phyloP scores from a whole-genome alignment of 2,113 vertebrate species.

The Daboia siamensis region DNA sequence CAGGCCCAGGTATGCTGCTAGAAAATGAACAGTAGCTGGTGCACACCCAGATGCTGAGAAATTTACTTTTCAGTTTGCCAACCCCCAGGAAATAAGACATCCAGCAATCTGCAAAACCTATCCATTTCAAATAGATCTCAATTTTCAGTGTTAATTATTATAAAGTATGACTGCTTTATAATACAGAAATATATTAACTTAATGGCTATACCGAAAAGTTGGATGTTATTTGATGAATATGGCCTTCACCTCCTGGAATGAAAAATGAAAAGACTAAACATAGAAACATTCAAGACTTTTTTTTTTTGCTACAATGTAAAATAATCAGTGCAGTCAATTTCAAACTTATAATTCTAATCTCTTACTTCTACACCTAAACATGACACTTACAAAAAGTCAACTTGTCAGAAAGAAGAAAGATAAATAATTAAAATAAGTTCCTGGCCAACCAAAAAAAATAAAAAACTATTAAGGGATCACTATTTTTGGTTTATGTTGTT shows the following conservation, averaged over 20 bases:
- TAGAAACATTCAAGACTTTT: not conserved
- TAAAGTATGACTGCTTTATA: not conserved
- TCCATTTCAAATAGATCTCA: not conserved
- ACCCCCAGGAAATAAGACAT: not conserved
- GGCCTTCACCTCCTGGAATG: not conserved
- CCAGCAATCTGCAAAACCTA: too few relatives aligned
- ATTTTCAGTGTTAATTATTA: not conserved
- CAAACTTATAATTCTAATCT: not conserved
- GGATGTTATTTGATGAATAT: not conserved
- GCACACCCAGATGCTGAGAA: not conserved
- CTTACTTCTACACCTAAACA: not conserved
- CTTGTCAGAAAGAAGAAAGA: not conserved
- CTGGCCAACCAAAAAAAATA: not conserved
- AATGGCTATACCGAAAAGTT: not conserved
- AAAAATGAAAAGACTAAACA: not conserved
- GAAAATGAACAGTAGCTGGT: not conserved
- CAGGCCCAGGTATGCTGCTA: not conserved
- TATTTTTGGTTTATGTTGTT: not conserved
- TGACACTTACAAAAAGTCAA: not conserved
- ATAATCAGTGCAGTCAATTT: not conserved
- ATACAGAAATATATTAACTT: not conserved
- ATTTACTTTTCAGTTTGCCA: not conserved
- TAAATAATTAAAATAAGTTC: not conserved
- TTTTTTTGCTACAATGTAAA: not conserved
- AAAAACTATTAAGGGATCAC: not conserved